phyloP scores from a whole-genome alignment of 2,888 invertebrate genomes.

The Leptinotarsa peninsularis region DNA sequence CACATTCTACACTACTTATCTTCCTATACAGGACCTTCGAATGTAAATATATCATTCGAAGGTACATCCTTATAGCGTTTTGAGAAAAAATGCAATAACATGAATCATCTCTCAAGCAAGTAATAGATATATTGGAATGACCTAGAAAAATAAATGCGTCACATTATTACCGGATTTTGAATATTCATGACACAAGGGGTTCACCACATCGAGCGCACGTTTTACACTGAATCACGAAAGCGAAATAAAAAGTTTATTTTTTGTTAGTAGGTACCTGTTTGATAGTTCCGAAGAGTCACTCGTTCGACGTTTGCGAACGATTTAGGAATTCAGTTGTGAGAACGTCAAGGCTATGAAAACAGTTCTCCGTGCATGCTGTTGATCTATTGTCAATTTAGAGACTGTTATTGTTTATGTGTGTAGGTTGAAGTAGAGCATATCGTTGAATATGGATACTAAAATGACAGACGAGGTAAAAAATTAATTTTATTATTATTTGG shows the following conservation, averaged over 20 bases:
- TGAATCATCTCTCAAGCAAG: background rate
- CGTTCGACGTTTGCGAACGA: constrained; percentile 2
- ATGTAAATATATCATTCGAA: background rate
- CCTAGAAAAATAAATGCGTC: background rate
- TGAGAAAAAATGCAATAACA: background rate
- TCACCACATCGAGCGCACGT: background rate
- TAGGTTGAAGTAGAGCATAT: background rate
- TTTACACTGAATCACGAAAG: background rate
- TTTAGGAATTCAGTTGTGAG: constrained; percentile 3
- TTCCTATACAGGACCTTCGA: background rate
- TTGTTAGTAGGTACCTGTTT: background rate
- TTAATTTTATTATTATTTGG: background rate
- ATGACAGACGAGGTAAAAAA: background rate
- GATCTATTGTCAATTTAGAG: background rate
- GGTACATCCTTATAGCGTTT: background rate
- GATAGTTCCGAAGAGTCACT: constrained; percentile 16
- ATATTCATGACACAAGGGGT: constrained; percentile 10
- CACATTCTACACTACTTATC: background rate
- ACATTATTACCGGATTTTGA: background rate
- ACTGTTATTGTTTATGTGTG: background rate
- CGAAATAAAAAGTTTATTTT: constrained; percentile 2
- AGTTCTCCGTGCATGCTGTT: background rate
- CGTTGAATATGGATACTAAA: background rate
- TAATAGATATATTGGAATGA: background rate
- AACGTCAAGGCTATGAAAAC: background rate